A percentile compares a stretch with the other conserved stretches of the same genome.
Conservation (phyloP, 92 coral and sea anemone genomes). For the Anthopleura xanthogrammica region DNA sequence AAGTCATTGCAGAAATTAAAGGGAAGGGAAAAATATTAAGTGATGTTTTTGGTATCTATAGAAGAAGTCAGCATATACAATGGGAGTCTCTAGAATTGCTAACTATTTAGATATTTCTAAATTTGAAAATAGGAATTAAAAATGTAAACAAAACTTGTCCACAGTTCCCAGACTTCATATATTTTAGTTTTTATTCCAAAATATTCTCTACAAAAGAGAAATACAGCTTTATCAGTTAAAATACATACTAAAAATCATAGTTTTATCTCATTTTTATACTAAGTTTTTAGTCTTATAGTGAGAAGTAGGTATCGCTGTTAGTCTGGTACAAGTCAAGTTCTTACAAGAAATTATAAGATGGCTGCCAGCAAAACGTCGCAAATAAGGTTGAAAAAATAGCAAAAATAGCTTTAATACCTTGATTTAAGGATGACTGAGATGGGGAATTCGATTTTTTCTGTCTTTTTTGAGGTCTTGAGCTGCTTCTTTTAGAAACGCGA, state of each 20-base stretch:
- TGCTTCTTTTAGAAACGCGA: constrained; percentile 94
- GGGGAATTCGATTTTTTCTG: constrained; percentile 53
- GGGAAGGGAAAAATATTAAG: not conserved
- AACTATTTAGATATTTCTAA: not conserved
- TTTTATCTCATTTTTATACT: not conserved
- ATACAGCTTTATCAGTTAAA: not conserved
- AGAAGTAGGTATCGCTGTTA: not conserved
- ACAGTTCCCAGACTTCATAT: not conserved
- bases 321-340: not conserved
- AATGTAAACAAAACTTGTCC: not conserved
- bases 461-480: constrained; percentile 89
- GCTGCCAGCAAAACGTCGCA: constrained; percentile 24
- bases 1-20: not conserved
- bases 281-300: not conserved
- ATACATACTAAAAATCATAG: not conserved
- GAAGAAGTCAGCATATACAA: not conserved
- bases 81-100: not conserved
- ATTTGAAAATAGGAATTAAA: not conserved
- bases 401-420: constrained; percentile 55
- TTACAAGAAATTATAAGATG: constrained; percentile 1
- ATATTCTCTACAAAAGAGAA: not conserved
- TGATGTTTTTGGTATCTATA: not conserved
- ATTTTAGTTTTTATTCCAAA: not conserved
- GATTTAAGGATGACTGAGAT: constrained; percentile 55
- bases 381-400: constrained; percentile 1